Evolutionary conservation across 1,140 invertebrate species (phyloP).

Genomic region (Saccostrea glomerata): DNA sequence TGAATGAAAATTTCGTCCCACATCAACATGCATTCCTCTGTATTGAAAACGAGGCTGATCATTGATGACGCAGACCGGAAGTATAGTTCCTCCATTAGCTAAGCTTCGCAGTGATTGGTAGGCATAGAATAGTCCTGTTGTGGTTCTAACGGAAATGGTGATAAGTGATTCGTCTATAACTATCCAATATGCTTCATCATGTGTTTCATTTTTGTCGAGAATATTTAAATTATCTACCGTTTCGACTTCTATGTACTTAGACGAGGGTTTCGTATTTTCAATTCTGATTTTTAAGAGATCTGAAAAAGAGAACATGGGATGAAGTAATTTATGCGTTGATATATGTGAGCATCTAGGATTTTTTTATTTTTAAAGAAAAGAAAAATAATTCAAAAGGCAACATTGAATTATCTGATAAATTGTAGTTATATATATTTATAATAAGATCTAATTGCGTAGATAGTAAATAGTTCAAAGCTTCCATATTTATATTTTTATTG

Average conservation of each 20-base stretch:
- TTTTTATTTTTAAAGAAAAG: neutral
- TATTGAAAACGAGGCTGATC: slow-evolving; percentile 72
- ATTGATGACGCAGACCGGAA: slow-evolving; percentile 56
- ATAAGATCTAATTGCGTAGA: too few relatives aligned
- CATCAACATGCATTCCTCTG: slow-evolving; percentile 75
- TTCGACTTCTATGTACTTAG: slow-evolving; percentile 38
- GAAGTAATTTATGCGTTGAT: neutral
- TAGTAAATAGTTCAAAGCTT: too few relatives aligned
- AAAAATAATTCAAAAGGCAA: neutral
- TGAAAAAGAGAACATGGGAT: neutral
- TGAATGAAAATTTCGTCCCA: slow-evolving; percentile 73
- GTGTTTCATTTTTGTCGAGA: neutral
- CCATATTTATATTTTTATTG: too few relatives aligned
- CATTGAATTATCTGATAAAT: too few relatives aligned
- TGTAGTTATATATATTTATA: too few relatives aligned
- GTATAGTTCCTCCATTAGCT: slow-evolving; percentile 24
- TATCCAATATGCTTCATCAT: slow-evolving; percentile 62
- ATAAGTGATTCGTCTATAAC: slow-evolving; percentile 50
- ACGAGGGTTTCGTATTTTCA: slow-evolving; percentile 27
- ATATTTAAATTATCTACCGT: slow-evolving; percentile 40
- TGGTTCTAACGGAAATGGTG: slow-evolving; percentile 53
- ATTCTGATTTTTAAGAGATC: slow-evolving; percentile 19
- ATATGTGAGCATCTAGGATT: neutral
- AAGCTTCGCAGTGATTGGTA: slow-evolving; percentile 65
- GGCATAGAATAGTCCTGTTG: slow-evolving; percentile 63